Base-by-base conservation (phyloP, 1,140 invertebrate species). In the Argopecten irradians region DNA sequence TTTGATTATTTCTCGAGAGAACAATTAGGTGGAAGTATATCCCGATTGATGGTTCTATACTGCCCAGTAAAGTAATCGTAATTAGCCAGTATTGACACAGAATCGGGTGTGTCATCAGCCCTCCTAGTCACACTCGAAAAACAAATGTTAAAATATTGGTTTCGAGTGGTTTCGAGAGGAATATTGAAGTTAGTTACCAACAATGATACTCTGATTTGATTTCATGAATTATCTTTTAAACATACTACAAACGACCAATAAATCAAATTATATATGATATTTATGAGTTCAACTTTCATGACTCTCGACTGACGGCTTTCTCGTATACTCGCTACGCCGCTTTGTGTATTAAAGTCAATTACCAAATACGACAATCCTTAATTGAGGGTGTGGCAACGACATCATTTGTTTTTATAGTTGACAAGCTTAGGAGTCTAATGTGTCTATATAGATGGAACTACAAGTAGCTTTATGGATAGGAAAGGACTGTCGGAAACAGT, bases 1-100 rank as follows among this genome's bases (percentile, higher is more conserved):
- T n/a, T 71, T 71, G 55, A 28, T 71, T 71, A n/a, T 71, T 71
- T 71, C 55, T 71, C 55, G 11, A 71, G 55, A 71, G 55, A 71
- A 71, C 55, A 71, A 71, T 71, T 71, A 71, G 55, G 19, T n/a
- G 1, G n/a, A 71, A 11, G 55, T 71, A 28, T 71, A n/a, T 71
- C 22, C n/a, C 22, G n/a, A 71, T 28, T 71, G 16, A 71, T 71
- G 22, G 55, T 16, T 71, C 55, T n/a, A 28, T 28, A n/a, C 55
- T 28, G 55, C 55, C 55, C 55, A 71, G 55, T 71, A n/a, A n/a
- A 71, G 55, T 5, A 3, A 8, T 71, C 55, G 55, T 71, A 71
- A 71, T 71, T n/a, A 71, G 55, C 22, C 22, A 11, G 13, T 11
- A n/a, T 71, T 71, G 28, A 5, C 22, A 71, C 55, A 71, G 0